These are phyloP conservation scores for Phrynosoma blainvillii DNA, from an alignment of 2,113 vertebrate genomes.

Conservation along the genomic window DNA sequence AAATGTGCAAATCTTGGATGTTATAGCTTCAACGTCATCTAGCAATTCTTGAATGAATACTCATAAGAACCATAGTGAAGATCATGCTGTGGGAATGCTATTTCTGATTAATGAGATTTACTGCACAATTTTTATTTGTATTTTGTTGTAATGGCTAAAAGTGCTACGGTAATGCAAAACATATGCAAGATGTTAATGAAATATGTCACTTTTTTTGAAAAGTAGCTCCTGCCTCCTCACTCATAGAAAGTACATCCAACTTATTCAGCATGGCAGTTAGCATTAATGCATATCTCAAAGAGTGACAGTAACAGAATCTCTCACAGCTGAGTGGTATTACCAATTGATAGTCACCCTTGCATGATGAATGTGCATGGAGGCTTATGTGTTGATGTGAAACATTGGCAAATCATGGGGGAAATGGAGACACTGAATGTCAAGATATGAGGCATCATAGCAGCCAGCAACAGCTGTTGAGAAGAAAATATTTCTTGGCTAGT, in stretches of 20 bases:
- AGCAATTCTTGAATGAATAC: neutral
- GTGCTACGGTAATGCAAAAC: neutral
- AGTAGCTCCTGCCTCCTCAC: neutral
- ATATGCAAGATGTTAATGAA: neutral
- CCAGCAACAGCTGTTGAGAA: slow-evolving; percentile 35
- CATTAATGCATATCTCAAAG: slow-evolving; percentile 17
- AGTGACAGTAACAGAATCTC: slow-evolving; percentile 19
- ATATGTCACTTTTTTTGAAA: neutral
- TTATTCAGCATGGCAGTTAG: slow-evolving; percentile 8
- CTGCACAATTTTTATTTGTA: neutral
- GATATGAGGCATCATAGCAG: slow-evolving; percentile 3
- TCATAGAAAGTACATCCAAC: neutral
- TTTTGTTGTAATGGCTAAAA: neutral
- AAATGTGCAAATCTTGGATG: too few relatives aligned
- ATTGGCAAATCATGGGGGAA: slow-evolving; percentile 26
- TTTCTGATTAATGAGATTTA: neutral
- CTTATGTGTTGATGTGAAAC: slow-evolving; percentile 34
- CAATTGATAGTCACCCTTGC: slow-evolving; percentile 4
- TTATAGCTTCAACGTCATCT: too few relatives aligned
- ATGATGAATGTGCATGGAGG: slow-evolving; percentile 23
- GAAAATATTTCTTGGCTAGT: slow-evolving; percentile 22
- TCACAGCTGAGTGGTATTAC: slow-evolving; percentile 30
- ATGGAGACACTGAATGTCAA: slow-evolving; percentile 29
- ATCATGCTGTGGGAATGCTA: neutral
- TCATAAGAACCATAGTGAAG: neutral